Evolutionary conservation across 2,888 invertebrate species (phyloP).

Genomic region (Odontocolon sp.): DNA sequence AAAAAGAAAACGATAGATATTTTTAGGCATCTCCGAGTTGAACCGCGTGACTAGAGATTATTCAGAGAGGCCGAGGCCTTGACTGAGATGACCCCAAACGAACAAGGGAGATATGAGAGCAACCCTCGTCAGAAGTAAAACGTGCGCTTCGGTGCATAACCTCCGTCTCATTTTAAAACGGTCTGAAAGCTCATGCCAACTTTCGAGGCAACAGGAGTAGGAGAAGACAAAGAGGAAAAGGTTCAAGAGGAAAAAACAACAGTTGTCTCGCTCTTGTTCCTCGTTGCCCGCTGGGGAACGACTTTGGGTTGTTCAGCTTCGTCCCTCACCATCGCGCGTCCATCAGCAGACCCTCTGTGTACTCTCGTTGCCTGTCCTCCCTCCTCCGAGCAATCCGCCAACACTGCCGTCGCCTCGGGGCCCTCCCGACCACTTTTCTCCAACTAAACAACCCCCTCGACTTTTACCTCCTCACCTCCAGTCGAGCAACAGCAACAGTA

Average conservation of each 20-base stretch:
- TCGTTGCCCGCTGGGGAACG: conserved; percentile 36
- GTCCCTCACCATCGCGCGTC: conserved; percentile 8
- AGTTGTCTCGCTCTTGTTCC: conserved; percentile 14
- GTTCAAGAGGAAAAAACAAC: conserved; percentile 38
- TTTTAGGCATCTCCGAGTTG: conserved; percentile 16
- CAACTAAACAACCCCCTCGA: conserved; percentile 48
- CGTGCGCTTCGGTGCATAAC: conserved; percentile 65
- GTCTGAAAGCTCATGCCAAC: conserved; percentile 68
- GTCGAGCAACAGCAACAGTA: conserved; percentile 34
- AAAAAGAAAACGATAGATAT: background rate
- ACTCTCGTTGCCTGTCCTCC: conserved; percentile 16
- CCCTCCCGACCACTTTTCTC: conserved; percentile 34
- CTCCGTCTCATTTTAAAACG: conserved; percentile 69
- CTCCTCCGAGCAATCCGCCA: conserved; percentile 36
- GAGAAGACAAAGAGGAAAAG: conserved; percentile 51
- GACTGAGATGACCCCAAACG: conserved; percentile 26
- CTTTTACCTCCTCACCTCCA: conserved; percentile 10
- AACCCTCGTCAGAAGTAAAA: conserved; percentile 23
- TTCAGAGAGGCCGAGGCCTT: conserved; percentile 39
- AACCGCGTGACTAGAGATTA: conserved; percentile 19
- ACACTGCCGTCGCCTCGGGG: conserved; percentile 37
- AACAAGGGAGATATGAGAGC: background rate
- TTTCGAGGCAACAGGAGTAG: conserved; percentile 61
- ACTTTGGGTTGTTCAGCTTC: conserved; percentile 22
- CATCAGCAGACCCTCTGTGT: conserved; percentile 28